phyloP scores from a whole-genome alignment of 2,888 invertebrate species.

The Clivina fossor region DNA sequence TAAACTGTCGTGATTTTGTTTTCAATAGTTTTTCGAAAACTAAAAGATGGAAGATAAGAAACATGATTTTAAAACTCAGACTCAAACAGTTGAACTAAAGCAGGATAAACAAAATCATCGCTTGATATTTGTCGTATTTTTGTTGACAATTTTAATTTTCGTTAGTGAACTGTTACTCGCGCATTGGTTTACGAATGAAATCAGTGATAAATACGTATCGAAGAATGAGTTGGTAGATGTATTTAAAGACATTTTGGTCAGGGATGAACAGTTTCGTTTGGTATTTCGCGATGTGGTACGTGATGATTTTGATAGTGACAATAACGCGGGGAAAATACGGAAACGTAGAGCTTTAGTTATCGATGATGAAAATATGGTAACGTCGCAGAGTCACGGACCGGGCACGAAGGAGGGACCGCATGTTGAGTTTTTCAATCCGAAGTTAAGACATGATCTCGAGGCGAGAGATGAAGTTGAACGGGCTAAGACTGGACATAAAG shows the following conservation, averaged over 20 bases:
- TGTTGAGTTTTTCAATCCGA: slow-evolving; percentile 76
- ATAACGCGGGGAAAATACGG: slow-evolving; percentile 24
- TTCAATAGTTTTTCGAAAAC: background rate
- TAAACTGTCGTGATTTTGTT: background rate
- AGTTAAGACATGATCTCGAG: slow-evolving; percentile 65
- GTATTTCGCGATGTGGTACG: slow-evolving; percentile 11
- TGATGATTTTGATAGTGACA: slow-evolving; percentile 24
- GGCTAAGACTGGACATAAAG: slow-evolving; percentile 63
- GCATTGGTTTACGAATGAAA: slow-evolving; percentile 41
- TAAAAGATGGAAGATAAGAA: slow-evolving; percentile 7
- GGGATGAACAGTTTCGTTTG: slow-evolving; percentile 13
- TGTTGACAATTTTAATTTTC: slow-evolving; percentile 21
- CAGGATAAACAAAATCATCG: background rate
- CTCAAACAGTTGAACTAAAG: slow-evolving; percentile 7
- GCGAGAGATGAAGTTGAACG: slow-evolving; percentile 66
- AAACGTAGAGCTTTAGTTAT: slow-evolving; percentile 41
- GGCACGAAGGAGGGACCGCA: slow-evolving; percentile 56
- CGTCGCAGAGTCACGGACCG: slow-evolving; percentile 33
- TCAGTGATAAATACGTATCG: slow-evolving; percentile 48
- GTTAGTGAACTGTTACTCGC: slow-evolving; percentile 23
- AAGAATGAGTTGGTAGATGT: slow-evolving; percentile 46
- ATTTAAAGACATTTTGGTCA: slow-evolving; percentile 42
- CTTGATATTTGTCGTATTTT: slow-evolving; percentile 8
- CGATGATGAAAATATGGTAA: slow-evolving; percentile 46
- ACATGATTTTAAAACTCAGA: background rate